Percentiles rank a stretch among this genome's conserved stretches.
These are phyloP conservation scores for Porphyrio hochstetteri DNA, from an alignment of 2,113 vertebrate genomes.

Conservation along the genomic window DNA sequence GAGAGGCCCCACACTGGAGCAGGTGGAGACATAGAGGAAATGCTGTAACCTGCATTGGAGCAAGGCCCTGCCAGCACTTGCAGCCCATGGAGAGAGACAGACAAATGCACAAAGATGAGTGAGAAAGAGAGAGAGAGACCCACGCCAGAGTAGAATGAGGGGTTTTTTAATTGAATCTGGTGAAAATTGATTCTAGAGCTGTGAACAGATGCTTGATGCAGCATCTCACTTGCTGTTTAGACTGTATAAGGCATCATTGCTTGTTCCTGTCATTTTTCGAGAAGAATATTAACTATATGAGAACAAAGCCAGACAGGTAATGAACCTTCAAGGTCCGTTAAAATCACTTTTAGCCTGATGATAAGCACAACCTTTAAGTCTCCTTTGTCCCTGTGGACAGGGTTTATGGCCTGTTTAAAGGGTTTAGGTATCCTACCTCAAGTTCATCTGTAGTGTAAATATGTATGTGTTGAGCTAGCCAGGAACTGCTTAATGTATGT, in stretches of 20 bases:
- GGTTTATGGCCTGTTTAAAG: not conserved
- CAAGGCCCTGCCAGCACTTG: too few species aligned
- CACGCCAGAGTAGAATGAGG: not conserved
- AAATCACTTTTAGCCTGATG: not conserved
- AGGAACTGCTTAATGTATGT: not conserved
- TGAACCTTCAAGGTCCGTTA: not conserved
- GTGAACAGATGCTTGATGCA: not conserved
- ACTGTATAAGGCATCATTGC: not conserved
- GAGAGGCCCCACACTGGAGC: too few species aligned
- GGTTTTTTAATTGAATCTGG: not conserved
- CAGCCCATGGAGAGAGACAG: too few species aligned
- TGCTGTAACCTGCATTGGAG: too few species aligned
- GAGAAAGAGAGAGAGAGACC: too few species aligned
- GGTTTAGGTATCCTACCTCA: not conserved
- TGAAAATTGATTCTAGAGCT: not conserved
- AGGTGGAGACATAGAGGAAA: too few species aligned
- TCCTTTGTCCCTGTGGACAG: not conserved
- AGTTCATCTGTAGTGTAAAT: not conserved
- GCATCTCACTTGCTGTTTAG: not conserved
- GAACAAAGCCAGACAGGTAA: not conserved
- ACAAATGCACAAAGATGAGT: too few species aligned
- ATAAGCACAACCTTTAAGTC: not conserved
- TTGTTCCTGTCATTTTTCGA: not conserved
- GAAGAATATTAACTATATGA: not conserved
- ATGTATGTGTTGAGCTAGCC: accelerated